Conservation (phyloP, 2,888 invertebrate genomes). For the Dryocosmus kuriphilus region DNA sequence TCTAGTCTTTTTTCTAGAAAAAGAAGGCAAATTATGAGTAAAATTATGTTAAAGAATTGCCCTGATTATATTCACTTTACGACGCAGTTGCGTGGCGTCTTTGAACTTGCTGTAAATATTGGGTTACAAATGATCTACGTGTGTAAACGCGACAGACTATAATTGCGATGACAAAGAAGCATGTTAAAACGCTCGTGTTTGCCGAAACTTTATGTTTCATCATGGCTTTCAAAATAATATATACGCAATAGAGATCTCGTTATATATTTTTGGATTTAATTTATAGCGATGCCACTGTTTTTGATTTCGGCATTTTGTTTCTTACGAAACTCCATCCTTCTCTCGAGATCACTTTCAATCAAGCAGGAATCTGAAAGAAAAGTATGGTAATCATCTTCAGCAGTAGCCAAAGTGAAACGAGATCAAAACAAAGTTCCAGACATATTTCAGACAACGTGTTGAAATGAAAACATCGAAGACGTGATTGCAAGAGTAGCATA, state of each 20-base stretch:
- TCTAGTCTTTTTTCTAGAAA: background rate
- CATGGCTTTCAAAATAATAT: constrained; percentile 20
- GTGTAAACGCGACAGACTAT: constrained; percentile 25
- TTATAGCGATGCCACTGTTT: background rate
- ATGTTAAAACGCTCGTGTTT: constrained; percentile 22
- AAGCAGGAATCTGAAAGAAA: background rate
- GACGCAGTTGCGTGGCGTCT: constrained; percentile 8
- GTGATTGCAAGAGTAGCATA: background rate
- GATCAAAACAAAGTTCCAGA: background rate
- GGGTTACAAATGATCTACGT: constrained; percentile 30
- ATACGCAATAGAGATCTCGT: background rate
- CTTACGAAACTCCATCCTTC: background rate
- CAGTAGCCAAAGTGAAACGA: background rate
- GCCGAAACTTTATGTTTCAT: constrained; percentile 9
- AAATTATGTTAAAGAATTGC: background rate
- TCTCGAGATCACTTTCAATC: background rate
- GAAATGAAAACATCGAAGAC: background rate
- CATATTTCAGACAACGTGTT: background rate
- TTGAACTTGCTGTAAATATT: constrained; percentile 25
- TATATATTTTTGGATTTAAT: constrained; percentile 16
- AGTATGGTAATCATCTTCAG: background rate
- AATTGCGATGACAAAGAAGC: constrained; percentile 13
- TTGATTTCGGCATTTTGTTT: background rate
- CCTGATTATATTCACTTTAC: constrained; percentile 9
- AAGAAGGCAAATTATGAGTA: background rate